Percentiles rank a stretch among this genome's conserved stretches.
These are phyloP conservation scores for Atrina japonica DNA, from an alignment of 2,888 invertebrate genomes.

Conservation along the genomic window DNA sequence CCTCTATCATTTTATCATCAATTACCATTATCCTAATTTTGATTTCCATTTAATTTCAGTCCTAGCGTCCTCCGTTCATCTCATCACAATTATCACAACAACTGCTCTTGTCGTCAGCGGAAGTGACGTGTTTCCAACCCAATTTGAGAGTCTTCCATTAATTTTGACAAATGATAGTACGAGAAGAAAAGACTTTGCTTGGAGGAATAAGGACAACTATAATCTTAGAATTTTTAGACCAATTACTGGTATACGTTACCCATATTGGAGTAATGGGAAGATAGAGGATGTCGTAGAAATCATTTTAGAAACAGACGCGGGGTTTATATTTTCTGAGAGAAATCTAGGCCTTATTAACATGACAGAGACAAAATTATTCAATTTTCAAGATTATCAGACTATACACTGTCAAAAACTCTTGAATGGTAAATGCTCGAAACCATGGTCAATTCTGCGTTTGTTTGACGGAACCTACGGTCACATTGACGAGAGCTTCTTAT, in stretches of 20 bases:
- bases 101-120: slow-evolving; percentile 48
- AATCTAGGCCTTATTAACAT: slow-evolving; percentile 44
- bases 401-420: slow-evolving; percentile 50
- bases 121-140: slow-evolving; percentile 56
- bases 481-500: slow-evolving; percentile 49
- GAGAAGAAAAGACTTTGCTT: slow-evolving; percentile 52
- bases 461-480: slow-evolving; percentile 60
- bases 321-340: slow-evolving; percentile 45
- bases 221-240: slow-evolving; percentile 42
- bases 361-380: slow-evolving; percentile 51
- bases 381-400: slow-evolving; percentile 38
- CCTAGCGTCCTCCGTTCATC: slow-evolving; percentile 48
- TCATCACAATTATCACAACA: slow-evolving; percentile 48
- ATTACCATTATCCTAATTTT: too few relatives aligned
- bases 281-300: slow-evolving; percentile 57
- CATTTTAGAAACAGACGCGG: slow-evolving; percentile 47
- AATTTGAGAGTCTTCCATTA: slow-evolving; percentile 56
- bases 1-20: too few relatives aligned
- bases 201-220: slow-evolving; percentile 44
- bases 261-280: slow-evolving; percentile 49
- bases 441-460: slow-evolving; percentile 54
- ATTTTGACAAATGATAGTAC: slow-evolving; percentile 51
- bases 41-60: slow-evolving; percentile 50
- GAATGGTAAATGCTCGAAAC: slow-evolving; percentile 47
- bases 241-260: slow-evolving; percentile 41